phyloP scores from a whole-genome alignment of 2,113 vertebrate genomes.

The Cheilinus undulatus region DNA sequence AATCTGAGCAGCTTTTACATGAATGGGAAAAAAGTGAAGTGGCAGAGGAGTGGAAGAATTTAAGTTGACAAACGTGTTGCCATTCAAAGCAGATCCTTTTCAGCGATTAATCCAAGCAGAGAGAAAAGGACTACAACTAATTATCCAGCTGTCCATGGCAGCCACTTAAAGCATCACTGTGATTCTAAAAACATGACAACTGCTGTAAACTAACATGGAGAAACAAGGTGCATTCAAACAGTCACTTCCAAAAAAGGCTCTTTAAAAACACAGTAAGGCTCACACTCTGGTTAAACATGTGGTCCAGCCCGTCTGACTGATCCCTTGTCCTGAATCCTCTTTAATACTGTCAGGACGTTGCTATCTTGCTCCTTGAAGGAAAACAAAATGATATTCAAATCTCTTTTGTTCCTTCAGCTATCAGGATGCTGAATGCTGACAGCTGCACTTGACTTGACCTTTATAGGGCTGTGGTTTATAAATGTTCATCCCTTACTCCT shows the following conservation, averaged over 20 bases:
- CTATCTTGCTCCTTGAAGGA: too few species aligned
- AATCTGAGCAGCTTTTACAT: conserved; percentile 6
- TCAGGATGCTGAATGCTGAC: too few species aligned
- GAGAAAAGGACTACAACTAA: conserved; percentile 26
- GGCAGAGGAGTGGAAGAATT: conserved; percentile 22
- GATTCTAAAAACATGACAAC: not conserved
- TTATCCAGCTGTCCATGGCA: conserved; percentile 19
- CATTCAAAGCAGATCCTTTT: conserved; percentile 27
- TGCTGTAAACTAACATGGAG: not conserved
- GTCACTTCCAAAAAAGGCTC: not conserved
- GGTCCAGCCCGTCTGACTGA: too few species aligned
- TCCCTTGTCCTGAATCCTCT: too few species aligned
- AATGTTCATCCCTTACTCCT: too few species aligned
- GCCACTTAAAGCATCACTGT: conserved; percentile 28
- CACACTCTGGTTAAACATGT: not conserved
- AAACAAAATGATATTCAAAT: too few species aligned
- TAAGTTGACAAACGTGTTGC: conserved; percentile 7
- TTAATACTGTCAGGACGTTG: too few species aligned
- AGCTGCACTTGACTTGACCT: too few species aligned
- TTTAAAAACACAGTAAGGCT: not conserved
- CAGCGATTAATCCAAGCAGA: conserved; percentile 2
- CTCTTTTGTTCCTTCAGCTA: too few species aligned
- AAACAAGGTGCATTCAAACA: not conserved
- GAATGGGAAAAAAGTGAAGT: conserved; percentile 20
- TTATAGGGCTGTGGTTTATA: too few species aligned